Percentiles rank a stretch among this genome's conserved stretches.
Conservation (phyloP, 2,888 invertebrate species). For the Aleiodes testaceus region DNA sequence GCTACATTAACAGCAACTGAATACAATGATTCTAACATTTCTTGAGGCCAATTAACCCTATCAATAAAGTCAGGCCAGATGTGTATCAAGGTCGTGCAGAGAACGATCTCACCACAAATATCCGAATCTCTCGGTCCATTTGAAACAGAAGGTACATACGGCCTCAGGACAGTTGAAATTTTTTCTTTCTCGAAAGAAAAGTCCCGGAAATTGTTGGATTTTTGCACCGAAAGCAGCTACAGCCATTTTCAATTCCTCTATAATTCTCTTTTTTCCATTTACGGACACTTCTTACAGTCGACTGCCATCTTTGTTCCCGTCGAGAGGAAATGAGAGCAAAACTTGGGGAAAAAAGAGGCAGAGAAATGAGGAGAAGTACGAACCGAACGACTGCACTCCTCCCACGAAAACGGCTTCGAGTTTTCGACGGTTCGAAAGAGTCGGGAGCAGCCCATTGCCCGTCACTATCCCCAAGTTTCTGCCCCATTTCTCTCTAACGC, state of each 20-base stretch:
- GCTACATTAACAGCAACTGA: too few relatives aligned
- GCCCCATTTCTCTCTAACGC: constrained; percentile 73
- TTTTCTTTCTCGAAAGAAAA: too few relatives aligned
- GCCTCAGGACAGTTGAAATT: too few relatives aligned
- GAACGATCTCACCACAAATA: too few relatives aligned
- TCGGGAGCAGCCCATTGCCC: constrained; percentile 64
- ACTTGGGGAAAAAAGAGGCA: constrained; percentile 7
- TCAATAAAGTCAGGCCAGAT: too few relatives aligned
- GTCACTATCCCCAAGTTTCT: constrained; percentile 72
- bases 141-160: too few relatives aligned
- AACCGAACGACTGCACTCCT: constrained; percentile 50
- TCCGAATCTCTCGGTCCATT: too few relatives aligned
- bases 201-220: too few relatives aligned
- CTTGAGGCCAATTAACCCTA: too few relatives aligned
- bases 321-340: constrained; percentile 36
- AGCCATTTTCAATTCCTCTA: constrained; percentile 4
- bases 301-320: constrained; percentile 42
- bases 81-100: too few relatives aligned
- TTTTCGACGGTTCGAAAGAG: constrained; percentile 53
- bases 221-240: too few relatives aligned
- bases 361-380: constrained; percentile 35
- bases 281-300: constrained; percentile 36
- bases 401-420: constrained; percentile 50
- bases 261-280: constrained; percentile 22
- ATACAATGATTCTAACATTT: too few relatives aligned